A percentile compares a stretch with the other conserved stretches of the same genome.
Conservation (phyloP, 2,888 invertebrate species). For the Drosophila dives region DNA sequence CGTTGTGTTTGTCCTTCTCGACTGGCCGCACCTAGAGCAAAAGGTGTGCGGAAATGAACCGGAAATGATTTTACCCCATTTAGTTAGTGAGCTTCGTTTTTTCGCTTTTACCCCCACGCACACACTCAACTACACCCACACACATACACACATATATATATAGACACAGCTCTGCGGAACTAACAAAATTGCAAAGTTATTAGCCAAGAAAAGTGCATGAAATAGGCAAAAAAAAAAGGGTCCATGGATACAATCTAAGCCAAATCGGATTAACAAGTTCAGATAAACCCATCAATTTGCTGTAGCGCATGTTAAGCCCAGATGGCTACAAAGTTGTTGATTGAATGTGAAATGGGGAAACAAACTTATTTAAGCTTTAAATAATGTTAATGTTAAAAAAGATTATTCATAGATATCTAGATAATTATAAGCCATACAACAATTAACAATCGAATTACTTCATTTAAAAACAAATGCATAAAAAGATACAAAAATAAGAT, state of each 20-base stretch:
- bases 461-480: background rate
- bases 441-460: background rate
- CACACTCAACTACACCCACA: background rate
- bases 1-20: conserved; percentile 36
- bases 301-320: background rate
- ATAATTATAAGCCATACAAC: background rate
- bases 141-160: background rate
- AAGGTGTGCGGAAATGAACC: conserved; percentile 66
- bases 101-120: background rate
- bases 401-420: background rate
- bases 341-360: background rate
- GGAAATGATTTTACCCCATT: conserved; percentile 73
- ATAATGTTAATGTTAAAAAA: background rate
- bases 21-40: conserved; percentile 48
- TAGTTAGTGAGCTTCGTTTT: conserved; percentile 28
- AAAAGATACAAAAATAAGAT: no score
- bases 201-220: conserved; percentile 18
- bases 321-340: background rate
- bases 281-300: background rate
- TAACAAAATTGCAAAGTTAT: conserved; percentile 33
- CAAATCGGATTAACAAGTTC: conserved; percentile 11
- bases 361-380: background rate
- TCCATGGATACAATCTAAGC: conserved; percentile 1
- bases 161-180: background rate
- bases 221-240: conserved; percentile 13